Percentiles rank a stretch among this genome's conserved stretches.
Evolutionary conservation across 2,113 vertebrate genomes (phyloP).

Genomic region (Cygnus buccinator): DNA sequence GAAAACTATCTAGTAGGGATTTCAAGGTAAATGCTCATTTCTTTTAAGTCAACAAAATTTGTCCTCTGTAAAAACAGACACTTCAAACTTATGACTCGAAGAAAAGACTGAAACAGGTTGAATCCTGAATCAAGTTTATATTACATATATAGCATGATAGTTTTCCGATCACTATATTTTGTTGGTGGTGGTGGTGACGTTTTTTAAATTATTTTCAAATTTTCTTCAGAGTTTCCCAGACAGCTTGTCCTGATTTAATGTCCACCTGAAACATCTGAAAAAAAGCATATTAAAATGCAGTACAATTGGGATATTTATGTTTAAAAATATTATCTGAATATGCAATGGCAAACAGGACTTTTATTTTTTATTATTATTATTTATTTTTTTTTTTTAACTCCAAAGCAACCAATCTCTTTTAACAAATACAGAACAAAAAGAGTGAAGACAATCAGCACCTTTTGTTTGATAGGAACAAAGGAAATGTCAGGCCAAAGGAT

Average conservation of each 20-base stretch:
- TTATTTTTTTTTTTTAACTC: background rate
- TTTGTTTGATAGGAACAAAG: slow-evolving; percentile 30
- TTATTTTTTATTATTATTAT: too few relatives aligned
- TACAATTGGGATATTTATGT: background rate
- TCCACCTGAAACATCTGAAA: background rate
- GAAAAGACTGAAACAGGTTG: background rate
- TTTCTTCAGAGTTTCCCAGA: background rate
- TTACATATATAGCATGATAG: background rate
- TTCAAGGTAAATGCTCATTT: background rate
- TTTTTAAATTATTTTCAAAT: background rate
- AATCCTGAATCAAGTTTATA: background rate
- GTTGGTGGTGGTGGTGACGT: too few relatives aligned
- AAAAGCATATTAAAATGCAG: background rate
- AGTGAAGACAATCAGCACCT: background rate
- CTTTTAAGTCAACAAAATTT: background rate
- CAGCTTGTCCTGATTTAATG: background rate
- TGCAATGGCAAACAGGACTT: background rate
- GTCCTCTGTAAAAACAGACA: background rate
- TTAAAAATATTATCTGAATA: background rate
- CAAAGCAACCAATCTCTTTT: background rate
- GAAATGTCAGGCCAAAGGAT: slow-evolving; percentile 20
- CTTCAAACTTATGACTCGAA: rapidly evolving
- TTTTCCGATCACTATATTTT: background rate
- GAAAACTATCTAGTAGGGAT: background rate
- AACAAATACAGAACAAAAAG: background rate